These are phyloP conservation scores for Melanocharis versteri DNA, from an alignment of 2,113 vertebrate species.

Conservation along the genomic window DNA sequence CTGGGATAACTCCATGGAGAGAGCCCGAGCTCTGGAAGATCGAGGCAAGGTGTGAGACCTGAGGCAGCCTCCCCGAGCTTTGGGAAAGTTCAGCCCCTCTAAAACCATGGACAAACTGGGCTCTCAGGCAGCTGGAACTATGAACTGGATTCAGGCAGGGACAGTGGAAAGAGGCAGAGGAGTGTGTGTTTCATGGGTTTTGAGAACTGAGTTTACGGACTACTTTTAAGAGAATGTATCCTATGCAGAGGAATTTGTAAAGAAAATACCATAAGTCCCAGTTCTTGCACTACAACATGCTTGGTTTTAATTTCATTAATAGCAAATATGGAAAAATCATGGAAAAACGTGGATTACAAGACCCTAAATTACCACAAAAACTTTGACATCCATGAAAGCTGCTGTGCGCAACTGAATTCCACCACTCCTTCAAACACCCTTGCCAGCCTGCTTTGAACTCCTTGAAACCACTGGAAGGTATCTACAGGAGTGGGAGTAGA, in stretches of 20 bases:
- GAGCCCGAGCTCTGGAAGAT: fast-evolving
- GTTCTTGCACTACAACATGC: background rate
- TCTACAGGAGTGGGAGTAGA: background rate
- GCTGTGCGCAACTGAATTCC: background rate
- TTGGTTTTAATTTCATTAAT: background rate
- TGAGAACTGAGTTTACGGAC: background rate
- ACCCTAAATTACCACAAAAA: background rate
- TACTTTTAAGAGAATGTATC: background rate
- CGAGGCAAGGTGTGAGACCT: background rate
- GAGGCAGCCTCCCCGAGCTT: background rate
- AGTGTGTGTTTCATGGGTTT: background rate
- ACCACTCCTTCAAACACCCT: background rate
- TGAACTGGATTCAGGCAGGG: background rate
- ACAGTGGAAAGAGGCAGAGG: background rate
- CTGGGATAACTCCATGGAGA: background rate
- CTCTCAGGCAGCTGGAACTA: background rate
- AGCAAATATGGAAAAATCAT: background rate
- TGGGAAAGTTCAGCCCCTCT: background rate
- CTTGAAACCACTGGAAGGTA: background rate
- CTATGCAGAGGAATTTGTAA: background rate
- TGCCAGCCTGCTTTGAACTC: background rate
- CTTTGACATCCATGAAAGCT: background rate
- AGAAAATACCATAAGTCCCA: background rate
- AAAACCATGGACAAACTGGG: background rate
- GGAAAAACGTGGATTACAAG: background rate